Conservation (phyloP, 2,888 invertebrate genomes). For the Drosophila picticornis region DNA sequence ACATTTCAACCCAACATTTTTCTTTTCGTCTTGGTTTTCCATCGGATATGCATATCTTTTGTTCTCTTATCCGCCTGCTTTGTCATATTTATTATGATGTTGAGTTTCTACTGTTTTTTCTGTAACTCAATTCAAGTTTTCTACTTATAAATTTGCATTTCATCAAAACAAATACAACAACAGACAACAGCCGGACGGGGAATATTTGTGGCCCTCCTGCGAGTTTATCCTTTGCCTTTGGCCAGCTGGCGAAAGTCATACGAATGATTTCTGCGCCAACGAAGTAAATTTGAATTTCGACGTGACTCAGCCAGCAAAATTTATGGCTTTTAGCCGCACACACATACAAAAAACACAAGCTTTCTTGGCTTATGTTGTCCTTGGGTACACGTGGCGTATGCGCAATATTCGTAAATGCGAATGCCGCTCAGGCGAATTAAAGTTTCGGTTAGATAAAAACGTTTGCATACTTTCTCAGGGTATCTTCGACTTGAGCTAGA, state of each 20-base stretch:
- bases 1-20: neutral
- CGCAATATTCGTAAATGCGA: slow-evolving; percentile 40
- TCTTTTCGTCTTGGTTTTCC: neutral
- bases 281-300: slow-evolving; percentile 70
- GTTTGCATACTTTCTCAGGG: slow-evolving; percentile 21
- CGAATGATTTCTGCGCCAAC: slow-evolving; percentile 41
- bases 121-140: slow-evolving; percentile 60
- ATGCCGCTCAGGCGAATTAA: slow-evolving; percentile 28
- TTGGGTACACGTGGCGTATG: slow-evolving; percentile 57
- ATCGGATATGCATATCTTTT: slow-evolving; percentile 57
- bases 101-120: slow-evolving; percentile 26
- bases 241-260: slow-evolving; percentile 34
- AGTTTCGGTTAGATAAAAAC: slow-evolving; percentile 35
- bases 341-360: slow-evolving; percentile 4
- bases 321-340: slow-evolving; percentile 57
- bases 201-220: slow-evolving; percentile 24
- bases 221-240: slow-evolving; percentile 30
- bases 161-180: slow-evolving; percentile 46
- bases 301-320: slow-evolving; percentile 57
- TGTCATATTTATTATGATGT: slow-evolving; percentile 47
- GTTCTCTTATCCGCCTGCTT: slow-evolving; percentile 16
- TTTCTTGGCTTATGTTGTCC: slow-evolving; percentile 38
- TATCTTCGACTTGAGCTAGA: slow-evolving; percentile 24
- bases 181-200: slow-evolving; percentile 29
- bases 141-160: slow-evolving; percentile 70